Base-by-base conservation (phyloP, 2,113 vertebrate genomes). In the Prinia subflava region DNA sequence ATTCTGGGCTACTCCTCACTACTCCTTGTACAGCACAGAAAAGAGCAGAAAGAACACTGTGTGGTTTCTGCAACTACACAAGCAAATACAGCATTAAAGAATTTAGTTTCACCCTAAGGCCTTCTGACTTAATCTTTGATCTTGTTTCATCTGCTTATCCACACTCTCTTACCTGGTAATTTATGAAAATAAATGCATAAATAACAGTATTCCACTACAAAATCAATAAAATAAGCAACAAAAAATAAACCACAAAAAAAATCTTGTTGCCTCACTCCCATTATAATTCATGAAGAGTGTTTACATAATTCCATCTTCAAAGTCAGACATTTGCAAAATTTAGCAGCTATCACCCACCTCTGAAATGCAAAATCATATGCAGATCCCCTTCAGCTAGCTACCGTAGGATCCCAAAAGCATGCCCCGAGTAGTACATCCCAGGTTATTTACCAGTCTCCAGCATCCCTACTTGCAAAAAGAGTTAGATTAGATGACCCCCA, bases 201-300 rank as follows among this genome's bases (percentile, higher is more conserved):
- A 92, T 81, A 95, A 87, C 96, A 84, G 37, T 91, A 89, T 82
- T 85, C 31, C 46, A 87, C 67, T 74, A 87, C 17, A 62, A 76
- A 92, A 93, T 94, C 89, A 97, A 96, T 95, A 95, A 97, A 96
- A 96, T 59, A 82, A 82, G 69, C 50, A 89, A 94, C 37, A 94
- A 95, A 95, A 87, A 96, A 56, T 15, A 94, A 97, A 86, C 90
- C 89, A 6, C 65, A 96, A 82, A 96, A 90, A 90, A 56, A 65
- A 63, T 70, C 47, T 46, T 55, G 27, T 63, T 94, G 79, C 76
- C 62, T 94, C 71, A 77, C 62, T 81, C 46, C 76, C 55, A 69
- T 6, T 91, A 82, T 77, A 89, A 81, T 96, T 95, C 85, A 96
- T 95, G 53, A 92, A 75, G 46, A 44, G 31, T 63, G 78, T 76